Evolutionary conservation across 2,113 vertebrate species (phyloP), one percentile per base, ranked within the genome.

Genomic region (Elaphurus davidianus): DNA sequence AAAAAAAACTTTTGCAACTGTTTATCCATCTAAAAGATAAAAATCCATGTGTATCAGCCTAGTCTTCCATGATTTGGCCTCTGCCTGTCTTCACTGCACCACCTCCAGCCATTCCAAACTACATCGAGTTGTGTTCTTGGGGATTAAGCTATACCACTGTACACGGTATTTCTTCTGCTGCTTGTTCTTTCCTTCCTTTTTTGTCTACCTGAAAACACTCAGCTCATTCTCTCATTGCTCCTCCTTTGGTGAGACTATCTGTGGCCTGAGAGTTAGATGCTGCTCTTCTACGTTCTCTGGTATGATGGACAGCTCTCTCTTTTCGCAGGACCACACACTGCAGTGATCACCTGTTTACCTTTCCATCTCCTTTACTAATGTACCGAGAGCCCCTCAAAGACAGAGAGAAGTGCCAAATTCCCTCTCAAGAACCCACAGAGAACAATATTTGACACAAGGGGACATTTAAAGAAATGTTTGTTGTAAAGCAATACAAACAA

Each of bases 321-420:
- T 82, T 82, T 5, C 45, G 71, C 19, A 79, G 57, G 78, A 23
- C 45, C 83, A 59, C 16, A 95, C 25, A 50, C 47, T 19, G 19
- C 52, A 78, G 67, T 5, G 3, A 93, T 47, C 33, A 94, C 78
- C 36, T 62, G 50, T 85, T 74, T 91, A 59, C 28, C 86, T 90
- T 25, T 60, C 40, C 79, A 59, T 82, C 67, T 82, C 88, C 71
- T 45, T 91, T 45, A 91, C 87, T 55, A 28, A 40, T 40, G 40
- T 89, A 78, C 4, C n/a, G 28, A 93, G 27, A 79, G 62, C 3
- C 30, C 50, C 81, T 71, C 47, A 81, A 55, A 87, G 45, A 23
- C 45, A 98, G 36, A 92, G 25, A 67, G 33, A 64, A 96, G 21
- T 89, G 90, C 30, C 30, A 43, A n/a, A 90, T 45, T 92, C 94